Base-by-base conservation (phyloP, 2,888 invertebrate species). In the Andrena fulva region DNA sequence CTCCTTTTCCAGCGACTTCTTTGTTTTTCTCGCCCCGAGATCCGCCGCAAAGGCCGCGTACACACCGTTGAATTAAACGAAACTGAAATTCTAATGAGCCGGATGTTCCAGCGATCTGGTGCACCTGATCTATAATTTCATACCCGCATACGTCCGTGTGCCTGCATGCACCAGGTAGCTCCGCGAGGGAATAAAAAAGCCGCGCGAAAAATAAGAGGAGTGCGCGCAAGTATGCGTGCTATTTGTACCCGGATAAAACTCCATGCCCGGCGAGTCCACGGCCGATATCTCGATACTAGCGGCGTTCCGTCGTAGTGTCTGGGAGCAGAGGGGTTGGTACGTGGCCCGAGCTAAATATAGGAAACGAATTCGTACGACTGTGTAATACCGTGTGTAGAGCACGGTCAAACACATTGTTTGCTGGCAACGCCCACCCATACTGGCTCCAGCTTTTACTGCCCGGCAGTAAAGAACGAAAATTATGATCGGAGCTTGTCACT, bases 381-480 rank as follows among this genome's bases (percentile, higher is more conserved):
- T 71, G 87, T 89, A 91, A 90, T 89, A 77, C 72, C 77, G 72
- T 54, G 83, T 70, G 76, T 84, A 89, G 91, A 92, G 90, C 90
- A 90, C 89, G 90, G 92, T 92, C 90, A 92, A 93, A 91, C 90
- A 91, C 92, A 92, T 91, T 92, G 93, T 93, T 93, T 92, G 92
- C 92, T 77, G 91, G 92, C 91, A 84, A 93, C 93, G 93, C 93
- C 93, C 92, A 92, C 90, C 89, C 89, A 91, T 91, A 90, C 90
- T 90, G 91, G 90, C 87, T 90, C 88, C 69, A 86, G 90, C 86
- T 92, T 91, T 92, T 92, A 93, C 92, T 91, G 91, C 92, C 90
- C 59, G 85, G 92, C 90, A 91, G 91, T 93, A 93, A 93, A 93
- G 91, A 91, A 92, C 91, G 90, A 92, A 91, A 93, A 93, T 93